Percentiles rank a stretch among this genome's conserved stretches.
phyloP scores from a whole-genome alignment of 1,140 invertebrate species.

The fruit fly (Drosophila melanogaster) region DNA sequence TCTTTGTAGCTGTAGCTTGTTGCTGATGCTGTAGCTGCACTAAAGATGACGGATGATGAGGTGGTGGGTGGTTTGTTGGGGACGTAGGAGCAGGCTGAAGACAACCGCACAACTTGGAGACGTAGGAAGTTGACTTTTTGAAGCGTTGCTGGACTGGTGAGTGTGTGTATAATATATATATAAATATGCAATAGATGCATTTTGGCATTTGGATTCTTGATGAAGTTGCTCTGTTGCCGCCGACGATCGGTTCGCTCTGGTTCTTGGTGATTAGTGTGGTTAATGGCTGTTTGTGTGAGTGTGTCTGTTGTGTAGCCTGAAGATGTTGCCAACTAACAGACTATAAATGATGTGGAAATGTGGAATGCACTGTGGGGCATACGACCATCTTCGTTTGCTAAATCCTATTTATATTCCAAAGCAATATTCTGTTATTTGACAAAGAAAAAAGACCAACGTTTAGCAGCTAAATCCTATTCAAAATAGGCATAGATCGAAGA shows the following conservation, averaged over 20 bases:
- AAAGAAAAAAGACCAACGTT: background rate
- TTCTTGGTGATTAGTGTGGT: slow-evolving; percentile 52
- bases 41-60: slow-evolving; percentile 55
- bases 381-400: background rate
- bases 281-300: slow-evolving; percentile 28
- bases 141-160: slow-evolving; percentile 41
- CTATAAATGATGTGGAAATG: slow-evolving; percentile 2
- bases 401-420: background rate
- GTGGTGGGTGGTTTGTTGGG: slow-evolving; percentile 56
- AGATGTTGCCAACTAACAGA: slow-evolving; percentile 18
- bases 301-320: slow-evolving; percentile 8
- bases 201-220: slow-evolving; percentile 32
- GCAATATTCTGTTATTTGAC: background rate
- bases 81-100: slow-evolving; percentile 26
- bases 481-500: too few relatives aligned
- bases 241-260: slow-evolving; percentile 37
- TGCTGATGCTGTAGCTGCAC: slow-evolving; percentile 52
- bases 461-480: too few relatives aligned
- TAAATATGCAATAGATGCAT: slow-evolving; percentile 7
- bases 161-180: slow-evolving; percentile 16
- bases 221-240: slow-evolving; percentile 52
- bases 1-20: slow-evolving; percentile 37
- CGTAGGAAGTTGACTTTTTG: slow-evolving; percentile 40
- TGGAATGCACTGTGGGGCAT: background rate
- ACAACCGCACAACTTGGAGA: slow-evolving; percentile 40